Percentiles rank a stretch among this genome's conserved stretches.
Evolutionary conservation across 2,797 vertebrate genomes (phyloP).

Genomic region (Heterohyrax brucei): DNA sequence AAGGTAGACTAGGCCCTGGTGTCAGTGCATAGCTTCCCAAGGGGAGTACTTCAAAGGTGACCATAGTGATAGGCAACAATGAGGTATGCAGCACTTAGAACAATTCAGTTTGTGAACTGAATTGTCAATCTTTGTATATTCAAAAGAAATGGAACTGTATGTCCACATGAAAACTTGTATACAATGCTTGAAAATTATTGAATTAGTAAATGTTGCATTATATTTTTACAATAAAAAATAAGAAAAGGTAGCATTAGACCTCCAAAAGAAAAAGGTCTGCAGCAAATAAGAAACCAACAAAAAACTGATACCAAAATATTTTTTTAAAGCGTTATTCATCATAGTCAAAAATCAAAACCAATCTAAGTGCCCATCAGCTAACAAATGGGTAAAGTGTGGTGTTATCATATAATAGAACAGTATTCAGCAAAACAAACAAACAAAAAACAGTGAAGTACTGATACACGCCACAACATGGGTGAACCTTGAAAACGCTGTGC

Average conservation of each 20-base stretch:
- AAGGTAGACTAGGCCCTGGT: too few relatives aligned
- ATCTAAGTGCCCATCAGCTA: background rate
- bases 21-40: too few relatives aligned
- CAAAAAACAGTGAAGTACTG: background rate
- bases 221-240: too few relatives aligned
- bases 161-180: background rate
- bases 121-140: too few relatives aligned
- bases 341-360: background rate
- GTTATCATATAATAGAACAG: background rate
- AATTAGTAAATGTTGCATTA: background rate
- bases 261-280: background rate
- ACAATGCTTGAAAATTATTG: background rate
- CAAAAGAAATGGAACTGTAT: background rate
- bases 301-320: background rate
- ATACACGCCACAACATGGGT: background rate
- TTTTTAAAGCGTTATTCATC: background rate
- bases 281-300: background rate
- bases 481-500: background rate
- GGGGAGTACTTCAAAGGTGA: too few relatives aligned
- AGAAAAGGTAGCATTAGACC: background rate
- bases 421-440: background rate
- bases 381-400: background rate
- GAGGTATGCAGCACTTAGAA: too few relatives aligned
- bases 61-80: too few relatives aligned
- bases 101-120: too few relatives aligned